Percentiles rank a stretch among this genome's conserved stretches.
These are phyloP conservation scores for Troides oblongomaculatus DNA, from an alignment of 2,888 invertebrate genomes.

Conservation along the genomic window DNA sequence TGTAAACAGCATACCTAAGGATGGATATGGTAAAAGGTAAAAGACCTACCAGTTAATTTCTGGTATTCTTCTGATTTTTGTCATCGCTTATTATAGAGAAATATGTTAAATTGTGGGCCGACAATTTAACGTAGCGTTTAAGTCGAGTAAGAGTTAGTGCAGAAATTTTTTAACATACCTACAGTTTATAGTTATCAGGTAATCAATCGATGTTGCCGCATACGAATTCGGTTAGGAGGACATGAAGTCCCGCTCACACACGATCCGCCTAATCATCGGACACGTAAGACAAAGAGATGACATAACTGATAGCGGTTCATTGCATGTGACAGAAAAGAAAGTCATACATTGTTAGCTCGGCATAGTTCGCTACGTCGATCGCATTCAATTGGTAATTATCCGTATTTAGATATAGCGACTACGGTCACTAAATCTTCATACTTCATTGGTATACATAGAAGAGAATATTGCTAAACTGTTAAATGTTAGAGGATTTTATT, in stretches of 20 bases:
- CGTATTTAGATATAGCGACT: conserved; percentile 9
- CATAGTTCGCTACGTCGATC: conserved; percentile 7
- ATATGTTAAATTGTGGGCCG: too few relatives aligned
- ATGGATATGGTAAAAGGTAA: too few relatives aligned
- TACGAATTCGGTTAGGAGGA: conserved; percentile 15
- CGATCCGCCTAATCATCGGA: conserved; percentile 3
- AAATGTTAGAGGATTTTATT: too few relatives aligned
- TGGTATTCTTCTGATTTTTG: too few relatives aligned
- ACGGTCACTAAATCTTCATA: background rate
- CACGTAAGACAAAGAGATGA: conserved; percentile 21
- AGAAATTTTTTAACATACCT: background rate
- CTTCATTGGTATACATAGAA: background rate
- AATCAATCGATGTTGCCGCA: background rate
- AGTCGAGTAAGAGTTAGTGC: too few relatives aligned
- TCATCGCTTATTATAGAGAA: too few relatives aligned
- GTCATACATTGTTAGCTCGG: conserved; percentile 19
- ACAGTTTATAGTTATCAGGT: background rate
- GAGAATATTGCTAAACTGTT: too few relatives aligned
- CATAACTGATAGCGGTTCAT: conserved; percentile 23
- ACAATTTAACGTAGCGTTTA: too few relatives aligned
- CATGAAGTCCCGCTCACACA: background rate
- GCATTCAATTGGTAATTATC: conserved; percentile 22
- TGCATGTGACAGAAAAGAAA: conserved; percentile 14
- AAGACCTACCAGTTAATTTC: too few relatives aligned
- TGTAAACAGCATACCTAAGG: too few relatives aligned